phyloP scores from a whole-genome alignment of 1,140 invertebrate genomes.

The Drosophila bocqueti region DNA sequence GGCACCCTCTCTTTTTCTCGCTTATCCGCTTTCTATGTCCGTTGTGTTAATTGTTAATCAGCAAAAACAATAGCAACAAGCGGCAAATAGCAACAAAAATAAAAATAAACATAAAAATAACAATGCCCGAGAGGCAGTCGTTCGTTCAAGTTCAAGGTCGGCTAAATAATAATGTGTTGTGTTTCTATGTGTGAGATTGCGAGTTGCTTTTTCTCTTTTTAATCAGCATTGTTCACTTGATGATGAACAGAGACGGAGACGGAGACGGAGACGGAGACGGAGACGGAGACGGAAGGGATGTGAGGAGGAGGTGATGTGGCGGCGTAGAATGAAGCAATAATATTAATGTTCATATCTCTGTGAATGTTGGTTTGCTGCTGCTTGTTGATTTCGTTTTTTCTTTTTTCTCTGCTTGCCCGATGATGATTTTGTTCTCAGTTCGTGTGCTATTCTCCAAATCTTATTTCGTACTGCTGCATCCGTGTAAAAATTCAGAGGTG shows the following conservation, averaged over 20 bases:
- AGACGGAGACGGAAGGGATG: background rate
- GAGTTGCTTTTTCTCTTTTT: conserved; percentile 42
- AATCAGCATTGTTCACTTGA: conserved; percentile 44
- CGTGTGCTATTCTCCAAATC: conserved; percentile 35
- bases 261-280: background rate
- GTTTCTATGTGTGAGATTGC: conserved; percentile 46
- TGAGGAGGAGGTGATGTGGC: conserved; percentile 12
- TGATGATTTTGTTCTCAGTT: conserved; percentile 27
- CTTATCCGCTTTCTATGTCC: conserved; percentile 20
- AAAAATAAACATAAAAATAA: conserved; percentile 13
- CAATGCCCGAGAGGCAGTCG: conserved; percentile 48
- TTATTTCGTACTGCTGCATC: conserved; percentile 29
- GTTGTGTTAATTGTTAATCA: conserved; percentile 51
- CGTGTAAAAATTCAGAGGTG: conserved; percentile 28
- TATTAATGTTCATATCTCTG: conserved; percentile 57
- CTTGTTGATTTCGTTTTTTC: background rate
- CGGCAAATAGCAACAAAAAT: conserved; percentile 9
- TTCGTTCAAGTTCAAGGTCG: conserved; percentile 81
- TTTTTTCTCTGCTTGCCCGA: conserved; percentile 15
- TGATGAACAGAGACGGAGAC: background rate
- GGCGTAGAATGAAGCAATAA: conserved; percentile 38
- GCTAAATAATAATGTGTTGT: conserved; percentile 55
- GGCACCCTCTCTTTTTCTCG: conserved; percentile 2
- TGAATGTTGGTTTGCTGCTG: conserved; percentile 16
- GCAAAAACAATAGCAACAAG: conserved; percentile 28